Evolutionary conservation across 2,797 vertebrate species (phyloP).

Genomic region (Odontamblyopus lacepedii): DNA sequence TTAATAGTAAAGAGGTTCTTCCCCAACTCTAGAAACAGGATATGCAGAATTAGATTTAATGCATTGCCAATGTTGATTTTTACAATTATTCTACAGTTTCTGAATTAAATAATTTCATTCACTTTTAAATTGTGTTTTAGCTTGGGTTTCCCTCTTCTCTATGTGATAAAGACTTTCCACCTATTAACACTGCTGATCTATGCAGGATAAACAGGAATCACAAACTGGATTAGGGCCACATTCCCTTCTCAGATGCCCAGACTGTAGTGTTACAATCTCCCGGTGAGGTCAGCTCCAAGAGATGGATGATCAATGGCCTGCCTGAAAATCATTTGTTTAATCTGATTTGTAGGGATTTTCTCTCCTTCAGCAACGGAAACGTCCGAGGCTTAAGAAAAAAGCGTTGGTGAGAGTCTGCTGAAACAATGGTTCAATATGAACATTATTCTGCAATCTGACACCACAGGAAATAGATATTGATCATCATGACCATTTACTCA

Average conservation of each 20-base stretch:
- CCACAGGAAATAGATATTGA: constrained; percentile 79
- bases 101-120: constrained; percentile 40
- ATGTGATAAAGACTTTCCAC: constrained; percentile 67
- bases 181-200: constrained; percentile 77
- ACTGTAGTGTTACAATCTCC: constrained; percentile 69
- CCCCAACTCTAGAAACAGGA: constrained; percentile 34
- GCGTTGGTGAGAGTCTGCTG: constrained; percentile 69
- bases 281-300: constrained; percentile 60
- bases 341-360: constrained; percentile 76
- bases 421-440: constrained; percentile 78
- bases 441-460: constrained; percentile 80
- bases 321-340: constrained; percentile 74
- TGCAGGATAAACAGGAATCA: constrained; percentile 79
- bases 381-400: constrained; percentile 55
- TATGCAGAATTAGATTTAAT: constrained; percentile 35
- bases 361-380: constrained; percentile 70
- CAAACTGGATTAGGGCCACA: constrained; percentile 76
- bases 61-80: constrained; percentile 22
- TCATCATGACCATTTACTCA: constrained; percentile 74
- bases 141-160: constrained; percentile 41
- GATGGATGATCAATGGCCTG: constrained; percentile 68
- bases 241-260: constrained; percentile 74
- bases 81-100: constrained; percentile 20
- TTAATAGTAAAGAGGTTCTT: constrained; percentile 20
- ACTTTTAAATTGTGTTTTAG: constrained; percentile 40